These are phyloP conservation scores for Agrochola litura DNA, from an alignment of 2,888 invertebrate genomes.

Conservation along the genomic window DNA sequence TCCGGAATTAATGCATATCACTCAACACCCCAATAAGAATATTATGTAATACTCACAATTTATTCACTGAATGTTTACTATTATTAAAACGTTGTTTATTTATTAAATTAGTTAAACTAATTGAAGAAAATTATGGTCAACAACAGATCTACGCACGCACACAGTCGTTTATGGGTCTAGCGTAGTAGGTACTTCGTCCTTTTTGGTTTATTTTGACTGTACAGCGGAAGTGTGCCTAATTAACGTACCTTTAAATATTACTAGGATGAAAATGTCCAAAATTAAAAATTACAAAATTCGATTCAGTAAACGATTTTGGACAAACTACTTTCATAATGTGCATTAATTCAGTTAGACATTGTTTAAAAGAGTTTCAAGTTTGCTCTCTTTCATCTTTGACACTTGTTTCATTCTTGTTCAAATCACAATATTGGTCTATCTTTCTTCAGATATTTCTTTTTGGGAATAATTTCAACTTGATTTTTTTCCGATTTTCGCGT, in stretches of 20 bases:
- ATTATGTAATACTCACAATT: background rate
- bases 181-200: background rate
- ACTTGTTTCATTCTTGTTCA: background rate
- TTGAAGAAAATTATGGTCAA: background rate
- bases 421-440: slow-evolving; percentile 23
- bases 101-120: background rate
- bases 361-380: background rate
- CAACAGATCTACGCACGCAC: background rate
- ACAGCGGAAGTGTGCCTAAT: background rate
- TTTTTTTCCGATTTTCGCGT: background rate
- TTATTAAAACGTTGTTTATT: no score
- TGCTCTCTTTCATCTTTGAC: background rate
- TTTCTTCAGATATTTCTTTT: slow-evolving; percentile 15
- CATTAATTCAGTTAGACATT: background rate
- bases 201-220: background rate
- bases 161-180: no score
- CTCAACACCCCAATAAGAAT: background rate
- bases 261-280: background rate
- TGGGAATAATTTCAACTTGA: background rate
- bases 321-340: background rate
- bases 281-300: background rate
- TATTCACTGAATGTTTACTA: background rate
- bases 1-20: background rate
- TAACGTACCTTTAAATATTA: background rate
- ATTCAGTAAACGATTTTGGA: no score